Evolutionary conservation across 2,113 vertebrate genomes (phyloP).

Genomic region (Gymnogyps californianus): DNA sequence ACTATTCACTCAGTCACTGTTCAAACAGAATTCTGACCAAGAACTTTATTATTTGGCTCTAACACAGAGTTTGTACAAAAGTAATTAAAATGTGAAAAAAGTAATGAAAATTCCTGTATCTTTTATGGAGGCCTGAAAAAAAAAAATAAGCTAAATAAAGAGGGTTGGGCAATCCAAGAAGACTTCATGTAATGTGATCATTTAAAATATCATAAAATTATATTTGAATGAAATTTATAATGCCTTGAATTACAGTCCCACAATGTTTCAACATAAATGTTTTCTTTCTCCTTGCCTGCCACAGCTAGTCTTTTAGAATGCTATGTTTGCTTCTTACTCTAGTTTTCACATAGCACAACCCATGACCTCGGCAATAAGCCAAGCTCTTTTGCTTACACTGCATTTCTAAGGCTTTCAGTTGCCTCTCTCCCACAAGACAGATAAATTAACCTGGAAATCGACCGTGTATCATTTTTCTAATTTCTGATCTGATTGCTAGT

Average conservation of each 20-base stretch:
- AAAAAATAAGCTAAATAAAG: not conserved
- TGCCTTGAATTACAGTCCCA: not conserved
- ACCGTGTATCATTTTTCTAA: not conserved
- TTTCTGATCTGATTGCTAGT: not conserved
- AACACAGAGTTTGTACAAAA: not conserved
- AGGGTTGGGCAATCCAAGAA: not conserved
- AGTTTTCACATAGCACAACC: not conserved
- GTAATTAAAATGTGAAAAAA: not conserved
- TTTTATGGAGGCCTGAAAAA: not conserved
- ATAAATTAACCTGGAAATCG: not conserved
- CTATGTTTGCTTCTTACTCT: not conserved
- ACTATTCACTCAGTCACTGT: not conserved
- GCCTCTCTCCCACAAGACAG: not conserved
- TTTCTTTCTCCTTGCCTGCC: not conserved
- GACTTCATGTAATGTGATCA: not conserved
- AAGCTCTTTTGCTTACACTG: conserved; percentile 15
- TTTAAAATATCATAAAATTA: not conserved
- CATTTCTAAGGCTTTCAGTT: not conserved
- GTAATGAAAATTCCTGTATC: not conserved
- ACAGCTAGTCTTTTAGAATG: not conserved
- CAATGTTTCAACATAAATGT: not conserved
- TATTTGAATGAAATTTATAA: not conserved
- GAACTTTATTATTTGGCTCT: not conserved
- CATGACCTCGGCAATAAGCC: not conserved
- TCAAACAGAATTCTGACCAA: not conserved